Evolutionary conservation across 37 sponge, comb jelly and placozoan species (phyloP).

Genomic region (Trichoplax adhaerens): DNA sequence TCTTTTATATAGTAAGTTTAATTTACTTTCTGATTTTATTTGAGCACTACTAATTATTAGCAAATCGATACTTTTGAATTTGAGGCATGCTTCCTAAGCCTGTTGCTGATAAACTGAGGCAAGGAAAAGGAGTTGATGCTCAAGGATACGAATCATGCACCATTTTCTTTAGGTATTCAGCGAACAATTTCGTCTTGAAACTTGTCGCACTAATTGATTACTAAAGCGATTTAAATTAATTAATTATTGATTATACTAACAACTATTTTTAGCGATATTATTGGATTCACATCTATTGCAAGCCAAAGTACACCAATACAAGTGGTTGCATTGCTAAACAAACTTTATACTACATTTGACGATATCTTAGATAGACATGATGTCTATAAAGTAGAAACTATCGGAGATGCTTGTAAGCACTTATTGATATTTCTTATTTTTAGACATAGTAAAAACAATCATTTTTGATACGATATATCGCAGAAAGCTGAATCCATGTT

Average conservation of each 20-base stretch:
- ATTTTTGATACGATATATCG: no score
- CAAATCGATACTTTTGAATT: no score
- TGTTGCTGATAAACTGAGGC: conserved; percentile 67
- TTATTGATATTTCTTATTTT: no score
- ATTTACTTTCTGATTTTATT: no score
- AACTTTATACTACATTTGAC: conserved; percentile 73
- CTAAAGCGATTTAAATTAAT: neutral
- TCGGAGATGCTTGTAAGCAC: conserved; percentile 76
- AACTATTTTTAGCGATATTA: conserved; percentile 48
- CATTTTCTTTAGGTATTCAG: conserved; percentile 57
- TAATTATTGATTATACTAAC: neutral
- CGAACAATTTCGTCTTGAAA: neutral
- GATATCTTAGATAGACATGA: conserved; percentile 68
- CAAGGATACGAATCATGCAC: conserved; percentile 32
- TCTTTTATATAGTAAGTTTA: conserved; percentile 52
- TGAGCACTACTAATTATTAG: no score
- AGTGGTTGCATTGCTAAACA: conserved; percentile 60
- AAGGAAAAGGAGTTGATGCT: conserved; percentile 48
- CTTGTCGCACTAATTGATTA: neutral
- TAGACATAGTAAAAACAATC: no score
- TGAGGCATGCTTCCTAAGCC: conserved; percentile 60
- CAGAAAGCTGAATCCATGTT: no score
- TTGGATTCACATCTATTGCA: conserved; percentile 62
- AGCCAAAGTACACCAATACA: conserved; percentile 66
- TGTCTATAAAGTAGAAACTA: conserved; percentile 86